Evolutionary conservation across 2,113 vertebrate species (phyloP).

Genomic region (Drymodes brunneopygia): DNA sequence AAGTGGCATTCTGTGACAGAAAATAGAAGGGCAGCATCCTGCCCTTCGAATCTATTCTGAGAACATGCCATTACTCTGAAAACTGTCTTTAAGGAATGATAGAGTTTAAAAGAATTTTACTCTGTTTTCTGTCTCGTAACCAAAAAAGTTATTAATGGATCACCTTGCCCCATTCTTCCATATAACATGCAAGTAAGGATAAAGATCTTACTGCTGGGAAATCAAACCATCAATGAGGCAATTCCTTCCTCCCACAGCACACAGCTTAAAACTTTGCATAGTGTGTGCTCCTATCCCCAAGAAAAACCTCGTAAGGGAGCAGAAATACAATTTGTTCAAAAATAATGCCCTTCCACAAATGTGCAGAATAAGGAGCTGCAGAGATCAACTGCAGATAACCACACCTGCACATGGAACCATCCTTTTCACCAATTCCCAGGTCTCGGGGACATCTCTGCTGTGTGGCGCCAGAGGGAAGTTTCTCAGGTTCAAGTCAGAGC

Average conservation of each 20-base stretch:
- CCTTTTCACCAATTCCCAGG: not conserved
- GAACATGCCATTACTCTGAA: not conserved
- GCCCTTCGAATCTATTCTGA: not conserved
- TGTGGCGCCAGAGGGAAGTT: not conserved
- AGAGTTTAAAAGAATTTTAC: not conserved
- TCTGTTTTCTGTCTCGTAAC: not conserved
- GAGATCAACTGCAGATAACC: not conserved
- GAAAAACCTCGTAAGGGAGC: not conserved
- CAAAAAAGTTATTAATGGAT: not conserved
- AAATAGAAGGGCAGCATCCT: not conserved
- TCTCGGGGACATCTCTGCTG: not conserved
- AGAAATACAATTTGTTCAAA: not conserved
- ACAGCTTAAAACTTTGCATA: not conserved
- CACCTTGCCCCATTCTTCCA: not conserved
- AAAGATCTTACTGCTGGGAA: not conserved
- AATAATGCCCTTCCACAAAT: rapidly evolving
- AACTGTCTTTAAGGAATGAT: not conserved
- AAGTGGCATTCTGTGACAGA: not conserved
- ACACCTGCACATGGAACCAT: not conserved
- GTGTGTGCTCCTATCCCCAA: not conserved
- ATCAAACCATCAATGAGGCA: not conserved
- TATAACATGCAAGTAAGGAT: not conserved
- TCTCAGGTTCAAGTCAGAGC: not conserved
- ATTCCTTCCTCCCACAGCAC: not conserved
- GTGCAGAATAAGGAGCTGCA: not conserved